Evolutionary conservation across 2,888 invertebrate species (phyloP).

Genomic region (Iselma pallidipennis): DNA sequence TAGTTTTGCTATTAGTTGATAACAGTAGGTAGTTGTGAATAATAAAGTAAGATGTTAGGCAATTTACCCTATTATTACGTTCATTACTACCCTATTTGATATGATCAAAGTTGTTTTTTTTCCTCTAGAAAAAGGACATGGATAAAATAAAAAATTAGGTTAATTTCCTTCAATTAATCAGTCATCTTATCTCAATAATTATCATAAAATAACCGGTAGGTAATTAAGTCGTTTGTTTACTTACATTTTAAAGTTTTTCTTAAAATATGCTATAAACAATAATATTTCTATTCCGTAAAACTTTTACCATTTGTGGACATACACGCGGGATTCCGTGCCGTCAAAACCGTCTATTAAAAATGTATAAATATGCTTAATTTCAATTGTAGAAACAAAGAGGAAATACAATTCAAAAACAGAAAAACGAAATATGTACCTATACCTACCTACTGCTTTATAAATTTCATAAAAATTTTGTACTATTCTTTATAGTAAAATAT

Average conservation of each 20-base stretch:
- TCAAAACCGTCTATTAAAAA: slow-evolving; percentile 25
- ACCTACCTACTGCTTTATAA: not conserved
- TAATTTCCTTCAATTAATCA: too few species aligned
- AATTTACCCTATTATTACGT: slow-evolving; percentile 9
- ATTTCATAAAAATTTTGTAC: not conserved
- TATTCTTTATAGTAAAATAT: not conserved
- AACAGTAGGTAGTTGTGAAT: slow-evolving; percentile 14
- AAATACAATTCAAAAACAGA: not conserved
- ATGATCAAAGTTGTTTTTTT: not conserved
- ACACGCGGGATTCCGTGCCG: slow-evolving; percentile 33
- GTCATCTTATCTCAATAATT: too few species aligned
- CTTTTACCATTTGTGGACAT: slow-evolving; percentile 31
- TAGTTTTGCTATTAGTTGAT: slow-evolving; percentile 14
- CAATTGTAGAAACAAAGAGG: not conserved
- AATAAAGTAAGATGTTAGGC: slow-evolving; percentile 25
- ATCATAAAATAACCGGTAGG: not conserved
- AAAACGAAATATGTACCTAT: not conserved
- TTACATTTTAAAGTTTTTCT: not conserved
- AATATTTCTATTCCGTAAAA: slow-evolving; percentile 15
- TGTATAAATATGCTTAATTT: slow-evolving; percentile 21
- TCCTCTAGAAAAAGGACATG: not conserved
- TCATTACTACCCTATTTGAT: slow-evolving; percentile 1
- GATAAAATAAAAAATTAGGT: too few species aligned
- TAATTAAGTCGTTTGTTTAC: not conserved
- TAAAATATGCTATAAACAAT: slow-evolving; percentile 23